Conservation (phyloP, 2,797 vertebrate genomes). For the Picus viridis region DNA sequence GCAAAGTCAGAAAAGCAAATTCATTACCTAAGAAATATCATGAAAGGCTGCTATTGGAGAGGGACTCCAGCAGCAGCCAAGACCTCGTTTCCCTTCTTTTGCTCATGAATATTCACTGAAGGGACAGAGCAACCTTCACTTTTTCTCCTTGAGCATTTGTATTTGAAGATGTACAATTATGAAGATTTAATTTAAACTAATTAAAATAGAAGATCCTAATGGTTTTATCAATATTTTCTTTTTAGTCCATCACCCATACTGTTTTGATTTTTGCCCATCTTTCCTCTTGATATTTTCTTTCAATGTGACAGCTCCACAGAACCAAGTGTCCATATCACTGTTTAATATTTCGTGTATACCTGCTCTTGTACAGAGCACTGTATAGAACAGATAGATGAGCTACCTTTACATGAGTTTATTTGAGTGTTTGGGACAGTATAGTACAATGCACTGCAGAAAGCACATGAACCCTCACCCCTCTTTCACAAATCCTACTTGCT, state of each 20-base stretch:
- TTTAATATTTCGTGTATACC: neutral
- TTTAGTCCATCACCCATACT: neutral
- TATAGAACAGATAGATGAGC: neutral
- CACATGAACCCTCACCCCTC: accelerated
- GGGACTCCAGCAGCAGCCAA: neutral
- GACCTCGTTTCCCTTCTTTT: neutral
- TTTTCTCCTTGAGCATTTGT: neutral
- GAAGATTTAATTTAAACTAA: neutral
- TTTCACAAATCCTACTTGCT: neutral
- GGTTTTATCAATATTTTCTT: neutral
- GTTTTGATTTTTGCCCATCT: neutral
- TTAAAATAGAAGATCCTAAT: neutral
- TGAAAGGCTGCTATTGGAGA: neutral
- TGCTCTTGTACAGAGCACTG: neutral
- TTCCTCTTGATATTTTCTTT: neutral
- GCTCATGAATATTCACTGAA: neutral
- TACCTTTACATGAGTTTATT: neutral
- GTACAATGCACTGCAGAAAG: neutral
- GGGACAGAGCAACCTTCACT: neutral
- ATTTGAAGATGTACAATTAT: neutral
- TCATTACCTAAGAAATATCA: neutral
- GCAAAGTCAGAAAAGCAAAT: neutral
- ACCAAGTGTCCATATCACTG: neutral
- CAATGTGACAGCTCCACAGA: neutral
- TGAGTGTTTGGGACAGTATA: neutral